Conservation (phyloP, 1,140 invertebrate genomes). For the Conopomorpha cramerella region DNA sequence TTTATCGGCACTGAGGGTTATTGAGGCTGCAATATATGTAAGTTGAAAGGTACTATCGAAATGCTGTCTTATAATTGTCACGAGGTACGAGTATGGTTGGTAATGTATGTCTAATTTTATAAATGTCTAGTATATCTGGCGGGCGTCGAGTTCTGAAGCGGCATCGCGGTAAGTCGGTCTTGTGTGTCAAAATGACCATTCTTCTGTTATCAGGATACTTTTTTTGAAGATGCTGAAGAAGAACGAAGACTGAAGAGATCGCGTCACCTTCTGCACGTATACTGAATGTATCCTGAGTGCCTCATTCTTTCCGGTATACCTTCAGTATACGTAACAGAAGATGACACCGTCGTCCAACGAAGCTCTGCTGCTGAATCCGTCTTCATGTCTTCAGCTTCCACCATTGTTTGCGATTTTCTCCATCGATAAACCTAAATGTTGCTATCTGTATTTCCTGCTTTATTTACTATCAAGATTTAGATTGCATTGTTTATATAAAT, state of each 20-base stretch:
- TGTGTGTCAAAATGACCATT: no score
- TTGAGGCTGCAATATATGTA: background rate
- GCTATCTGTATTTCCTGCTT: conserved; percentile 3
- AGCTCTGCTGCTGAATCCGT: background rate
- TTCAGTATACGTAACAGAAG: conserved; percentile 99
- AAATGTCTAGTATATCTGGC: conserved; percentile 7
- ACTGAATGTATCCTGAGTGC: conserved; percentile 99
- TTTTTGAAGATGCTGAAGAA: conserved; percentile 44
- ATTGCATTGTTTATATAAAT: no score
- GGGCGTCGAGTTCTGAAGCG: conserved; percentile 3
- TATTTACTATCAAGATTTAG: no score
- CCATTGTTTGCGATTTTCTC: no score
- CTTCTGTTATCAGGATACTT: no score
- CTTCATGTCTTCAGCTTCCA: no score
- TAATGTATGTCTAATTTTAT: conserved; percentile 3
- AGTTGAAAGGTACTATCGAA: background rate
- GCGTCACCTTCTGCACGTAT: conserved; percentile 95
- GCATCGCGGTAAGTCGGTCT: no score
- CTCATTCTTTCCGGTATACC: conserved; percentile 96
- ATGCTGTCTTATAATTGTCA: background rate
- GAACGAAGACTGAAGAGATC: conserved; percentile 53
- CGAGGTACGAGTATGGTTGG: background rate
- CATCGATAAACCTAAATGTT: no score
- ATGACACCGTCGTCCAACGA: no score
- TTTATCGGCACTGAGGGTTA: no score